Evolutionary conservation across 2,797 vertebrate species (phyloP), one percentile per base, ranked within the genome.

Genomic region (Hylomyscus alleni): DNA sequence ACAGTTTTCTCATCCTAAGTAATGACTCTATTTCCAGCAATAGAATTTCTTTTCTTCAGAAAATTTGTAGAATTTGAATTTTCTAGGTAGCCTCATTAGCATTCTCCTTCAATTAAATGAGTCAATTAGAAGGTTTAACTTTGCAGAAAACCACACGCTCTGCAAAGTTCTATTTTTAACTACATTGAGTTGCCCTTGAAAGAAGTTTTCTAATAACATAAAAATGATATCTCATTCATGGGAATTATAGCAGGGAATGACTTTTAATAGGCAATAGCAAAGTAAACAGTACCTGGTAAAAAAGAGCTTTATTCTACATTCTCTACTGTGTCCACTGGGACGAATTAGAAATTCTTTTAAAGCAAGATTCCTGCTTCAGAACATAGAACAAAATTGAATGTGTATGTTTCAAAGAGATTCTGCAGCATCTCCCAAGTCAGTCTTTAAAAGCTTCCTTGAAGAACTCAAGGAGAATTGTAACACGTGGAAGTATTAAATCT

Each of bases 301-400:
- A 89, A 80, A 97, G 91, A 56, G 3, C 96, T 98, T 98, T 97
- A 93, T 97, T 98, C 90, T 97, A 96, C 96, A 87, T 85, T 85
- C 56, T 95, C 34, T 97, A 95, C 95, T 96, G 97, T 95, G 72
- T 97, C 98, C 96, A 88, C 95, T 94, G 98, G 96, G 97, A 97
- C 97, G 97, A 98, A 98, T 98, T 93, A 98, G 94, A 98, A 98
- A 97, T 97, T 98, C 94, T 97, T 98, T 98, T 98, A 98, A 95
- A 98, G 96, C 54, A 96, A 93, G 82, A 97, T 83, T 90, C 56
- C 95, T 82, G 92, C 88, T 94, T 97, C 88, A 93, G 95, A 97
- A 97, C 98, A 96, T 9, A 98, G 69, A 98, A 80, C 73, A 80
- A 97, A 98, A 94, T 93, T 78, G 95, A 98, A 97, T 98, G 97